Evolutionary conservation across 2,888 invertebrate species (phyloP).

Genomic region (Eumerus sabulonum): DNA sequence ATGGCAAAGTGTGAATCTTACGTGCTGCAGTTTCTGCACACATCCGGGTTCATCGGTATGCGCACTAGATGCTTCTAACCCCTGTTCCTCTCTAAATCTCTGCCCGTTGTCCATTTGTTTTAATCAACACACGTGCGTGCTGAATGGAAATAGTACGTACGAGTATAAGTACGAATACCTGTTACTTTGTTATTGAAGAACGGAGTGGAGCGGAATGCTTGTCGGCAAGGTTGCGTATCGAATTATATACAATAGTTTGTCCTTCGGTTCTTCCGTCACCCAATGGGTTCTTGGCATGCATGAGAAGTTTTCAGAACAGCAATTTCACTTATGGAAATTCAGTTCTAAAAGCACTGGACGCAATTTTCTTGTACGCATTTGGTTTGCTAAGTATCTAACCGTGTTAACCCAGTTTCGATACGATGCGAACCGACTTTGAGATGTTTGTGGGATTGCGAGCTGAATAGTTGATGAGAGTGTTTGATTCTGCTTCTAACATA

Average conservation of each 20-base stretch:
- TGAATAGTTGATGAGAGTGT: slow-evolving; percentile 51
- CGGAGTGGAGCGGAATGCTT: too few species aligned
- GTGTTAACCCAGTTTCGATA: slow-evolving; percentile 51
- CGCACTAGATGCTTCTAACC: slow-evolving; percentile 29
- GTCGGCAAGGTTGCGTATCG: slow-evolving; percentile 45
- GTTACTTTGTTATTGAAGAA: too few species aligned
- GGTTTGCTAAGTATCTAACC: slow-evolving; percentile 44
- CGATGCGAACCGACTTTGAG: slow-evolving; percentile 2
- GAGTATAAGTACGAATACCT: slow-evolving; percentile 17
- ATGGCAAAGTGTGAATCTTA: slow-evolving; percentile 63
- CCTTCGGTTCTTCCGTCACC: slow-evolving; percentile 24
- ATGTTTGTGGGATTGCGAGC: slow-evolving; percentile 24
- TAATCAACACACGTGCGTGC: slow-evolving; percentile 54
- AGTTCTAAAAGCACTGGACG: slow-evolving; percentile 18
- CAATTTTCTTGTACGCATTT: slow-evolving; percentile 32
- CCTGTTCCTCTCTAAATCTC: neutral
- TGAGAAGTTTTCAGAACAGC: slow-evolving; percentile 10
- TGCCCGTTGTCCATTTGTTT: slow-evolving; percentile 7
- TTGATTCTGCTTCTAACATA: too few species aligned
- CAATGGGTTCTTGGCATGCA: slow-evolving; percentile 32
- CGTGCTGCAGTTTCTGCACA: slow-evolving; percentile 45
- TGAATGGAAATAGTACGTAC: slow-evolving; percentile 12
- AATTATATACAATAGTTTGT: slow-evolving; percentile 22
- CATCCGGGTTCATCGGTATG: slow-evolving; percentile 67
- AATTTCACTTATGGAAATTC: slow-evolving; percentile 56